Conservation (phyloP, 2,113 vertebrate species). For the Diglossa brunneiventris region DNA sequence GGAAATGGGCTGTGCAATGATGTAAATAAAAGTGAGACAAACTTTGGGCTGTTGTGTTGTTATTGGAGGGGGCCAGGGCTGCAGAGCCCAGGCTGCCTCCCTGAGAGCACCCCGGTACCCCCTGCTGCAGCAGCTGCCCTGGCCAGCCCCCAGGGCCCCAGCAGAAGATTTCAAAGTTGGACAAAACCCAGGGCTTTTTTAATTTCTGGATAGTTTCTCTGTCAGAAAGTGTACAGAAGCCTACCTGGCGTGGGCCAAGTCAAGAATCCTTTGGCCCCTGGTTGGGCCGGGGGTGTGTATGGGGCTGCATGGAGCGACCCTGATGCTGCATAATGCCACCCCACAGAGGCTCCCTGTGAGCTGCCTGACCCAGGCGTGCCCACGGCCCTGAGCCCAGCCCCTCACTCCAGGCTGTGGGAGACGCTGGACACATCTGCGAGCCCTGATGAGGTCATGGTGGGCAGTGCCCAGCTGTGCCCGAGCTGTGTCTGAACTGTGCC, state of each 20-base stretch:
- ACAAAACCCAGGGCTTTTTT: neutral
- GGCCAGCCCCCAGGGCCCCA: neutral
- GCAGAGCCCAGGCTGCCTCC: neutral
- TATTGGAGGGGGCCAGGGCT: neutral
- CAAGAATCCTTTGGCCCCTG: neutral
- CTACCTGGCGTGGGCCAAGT: neutral
- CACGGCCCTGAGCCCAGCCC: neutral
- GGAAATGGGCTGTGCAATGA: slow-evolving; percentile 55
- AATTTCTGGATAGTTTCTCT: neutral
- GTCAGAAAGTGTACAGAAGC: neutral
- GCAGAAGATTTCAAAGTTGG: neutral
- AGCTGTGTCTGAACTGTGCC: neutral
- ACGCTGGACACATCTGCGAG: accelerated
- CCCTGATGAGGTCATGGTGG: neutral
- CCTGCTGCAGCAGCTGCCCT: neutral
- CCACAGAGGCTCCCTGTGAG: neutral
- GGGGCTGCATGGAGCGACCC: accelerated
- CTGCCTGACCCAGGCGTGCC: accelerated
- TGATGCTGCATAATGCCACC: neutral
- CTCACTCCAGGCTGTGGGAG: neutral
- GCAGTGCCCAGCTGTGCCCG: neutral
- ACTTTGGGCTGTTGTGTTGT: neutral
- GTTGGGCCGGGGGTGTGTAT: no score
- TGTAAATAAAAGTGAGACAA: slow-evolving; percentile 63
- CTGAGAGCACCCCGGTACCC: accelerated